Base-by-base conservation (phyloP, 2,113 vertebrate species). In the Bufo bufo region DNA sequence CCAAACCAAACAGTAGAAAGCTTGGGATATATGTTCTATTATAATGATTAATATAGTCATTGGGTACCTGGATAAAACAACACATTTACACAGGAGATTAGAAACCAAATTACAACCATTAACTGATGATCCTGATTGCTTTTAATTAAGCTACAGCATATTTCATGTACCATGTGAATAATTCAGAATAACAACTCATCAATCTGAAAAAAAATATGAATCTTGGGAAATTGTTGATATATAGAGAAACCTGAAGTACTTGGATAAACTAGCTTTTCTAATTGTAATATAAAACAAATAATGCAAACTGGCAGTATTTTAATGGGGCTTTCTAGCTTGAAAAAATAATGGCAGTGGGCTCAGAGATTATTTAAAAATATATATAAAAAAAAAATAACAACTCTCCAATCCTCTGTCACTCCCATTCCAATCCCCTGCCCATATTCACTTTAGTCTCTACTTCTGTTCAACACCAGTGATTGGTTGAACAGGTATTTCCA, bases 31-130 rank as follows among this genome's bases (percentile, higher is more conserved):
- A 49, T 52, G 63, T 83, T 66, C 63, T 83, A 83, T 83, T 83
- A 83, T 83, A 19, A 66, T 83, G 61, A 83, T 83, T 83, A 69
- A 83, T 83, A 83, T 23, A 50, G 45, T 83, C 81, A 83, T 66
- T 69, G 81, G 61, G 81, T 66, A 83, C 81, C 78, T 83, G 59
- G 45, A 47, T 52, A 83, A 65, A 83, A 83, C 80, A 83, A 69
- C 61, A 83, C 63, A 83, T 52, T 66, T 66, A 61, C 81, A 69
- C 81, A 23, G 45, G 81, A 69, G 81, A 83, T 83, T 83, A 69
- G 71, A 66, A 66, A 66, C 61, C 61, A 83, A 83, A 83, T 83
- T 52, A 69, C 13, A 83, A 50, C 61, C 61, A 83, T 65, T 83
- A 83, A 83, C 20, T 63, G n/a, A 83, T 69, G 19, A 69, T 83